Percentiles rank a stretch among this genome's conserved stretches.
Evolutionary conservation across 1,140 invertebrate genomes (phyloP).

Genomic region (Muscidifurax raptorellus): DNA sequence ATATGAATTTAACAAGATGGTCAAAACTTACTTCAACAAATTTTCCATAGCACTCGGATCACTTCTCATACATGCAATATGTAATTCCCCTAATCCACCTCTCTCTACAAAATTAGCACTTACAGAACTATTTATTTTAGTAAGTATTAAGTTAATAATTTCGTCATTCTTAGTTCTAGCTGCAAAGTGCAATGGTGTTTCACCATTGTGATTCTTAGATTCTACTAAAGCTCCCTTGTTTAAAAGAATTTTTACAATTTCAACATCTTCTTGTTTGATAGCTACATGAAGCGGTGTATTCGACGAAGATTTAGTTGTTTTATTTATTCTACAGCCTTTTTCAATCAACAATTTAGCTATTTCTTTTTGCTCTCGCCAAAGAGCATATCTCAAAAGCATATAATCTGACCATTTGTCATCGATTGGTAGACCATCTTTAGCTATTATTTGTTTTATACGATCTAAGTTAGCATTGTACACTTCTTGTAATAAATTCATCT

Average conservation of each 20-base stretch:
- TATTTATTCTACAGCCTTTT: slow-evolving; percentile 22
- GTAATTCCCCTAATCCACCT: neutral
- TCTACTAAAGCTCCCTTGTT: neutral
- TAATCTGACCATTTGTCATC: slow-evolving; percentile 21
- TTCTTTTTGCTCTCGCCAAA: slow-evolving; percentile 11
- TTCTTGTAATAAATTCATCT: slow-evolving; percentile 21
- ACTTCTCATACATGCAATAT: slow-evolving; percentile 10
- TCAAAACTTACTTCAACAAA: neutral
- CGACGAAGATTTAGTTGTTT: neutral
- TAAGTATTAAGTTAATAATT: slow-evolving; percentile 4
- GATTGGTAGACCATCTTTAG: neutral
- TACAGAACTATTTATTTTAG: neutral
- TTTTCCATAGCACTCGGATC: neutral
- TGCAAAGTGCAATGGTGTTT: slow-evolving; percentile 30
- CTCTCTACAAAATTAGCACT: neutral
- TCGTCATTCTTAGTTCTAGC: slow-evolving; percentile 13
- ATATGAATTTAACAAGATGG: neutral
- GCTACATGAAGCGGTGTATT: slow-evolving; percentile 20
- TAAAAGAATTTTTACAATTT: neutral
- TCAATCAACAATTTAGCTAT: slow-evolving; percentile 14
- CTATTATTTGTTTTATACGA: slow-evolving; percentile 1
- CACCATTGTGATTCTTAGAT: neutral
- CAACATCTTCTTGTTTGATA: neutral
- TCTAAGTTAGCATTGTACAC: slow-evolving; percentile 6
- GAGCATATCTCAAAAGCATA: slow-evolving; percentile 5